Percentiles rank a stretch among this genome's conserved stretches.
Evolutionary conservation across 1,140 invertebrate genomes (phyloP).

Genomic region (Theocolax elegans): DNA sequence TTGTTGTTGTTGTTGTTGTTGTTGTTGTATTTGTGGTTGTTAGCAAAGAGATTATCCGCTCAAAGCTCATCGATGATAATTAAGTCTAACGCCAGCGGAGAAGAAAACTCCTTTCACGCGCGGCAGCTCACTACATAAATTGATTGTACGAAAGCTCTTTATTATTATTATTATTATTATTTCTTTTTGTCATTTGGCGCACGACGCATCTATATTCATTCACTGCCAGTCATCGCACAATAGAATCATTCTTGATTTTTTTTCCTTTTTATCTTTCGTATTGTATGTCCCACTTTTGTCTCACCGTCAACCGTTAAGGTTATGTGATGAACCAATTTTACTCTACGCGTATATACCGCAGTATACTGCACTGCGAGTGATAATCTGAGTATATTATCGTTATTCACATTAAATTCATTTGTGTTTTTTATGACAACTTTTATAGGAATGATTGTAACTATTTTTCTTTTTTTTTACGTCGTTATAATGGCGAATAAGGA

Average conservation of each 20-base stretch:
- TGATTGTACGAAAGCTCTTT: conserved; percentile 39
- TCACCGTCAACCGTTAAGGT: not conserved
- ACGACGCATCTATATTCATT: conserved; percentile 3
- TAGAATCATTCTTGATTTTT: not conserved
- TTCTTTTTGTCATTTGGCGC: not conserved
- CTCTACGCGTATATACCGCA: too few relatives aligned
- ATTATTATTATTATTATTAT: too few relatives aligned
- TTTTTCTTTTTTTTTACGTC: too few relatives aligned
- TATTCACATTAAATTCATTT: too few relatives aligned
- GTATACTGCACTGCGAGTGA: too few relatives aligned
- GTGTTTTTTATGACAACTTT: too few relatives aligned
- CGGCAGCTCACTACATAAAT: conserved; percentile 37
- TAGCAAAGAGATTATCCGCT: conserved; percentile 22
- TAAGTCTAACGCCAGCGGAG: conserved; percentile 30
- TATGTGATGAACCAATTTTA: not conserved
- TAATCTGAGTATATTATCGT: too few relatives aligned
- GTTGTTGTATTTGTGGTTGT: conserved; percentile 1
- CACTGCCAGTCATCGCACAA: not conserved
- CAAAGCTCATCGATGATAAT: conserved; percentile 30
- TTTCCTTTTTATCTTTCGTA: not conserved
- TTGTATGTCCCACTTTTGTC: not conserved
- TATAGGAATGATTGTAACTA: too few relatives aligned
- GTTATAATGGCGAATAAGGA: too few relatives aligned
- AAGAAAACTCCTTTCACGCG: conserved; percentile 25
- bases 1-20: too few relatives aligned